These are phyloP conservation scores for Osedax fenrisi DNA, from an alignment of 2,888 invertebrate genomes.

Conservation along the genomic window DNA sequence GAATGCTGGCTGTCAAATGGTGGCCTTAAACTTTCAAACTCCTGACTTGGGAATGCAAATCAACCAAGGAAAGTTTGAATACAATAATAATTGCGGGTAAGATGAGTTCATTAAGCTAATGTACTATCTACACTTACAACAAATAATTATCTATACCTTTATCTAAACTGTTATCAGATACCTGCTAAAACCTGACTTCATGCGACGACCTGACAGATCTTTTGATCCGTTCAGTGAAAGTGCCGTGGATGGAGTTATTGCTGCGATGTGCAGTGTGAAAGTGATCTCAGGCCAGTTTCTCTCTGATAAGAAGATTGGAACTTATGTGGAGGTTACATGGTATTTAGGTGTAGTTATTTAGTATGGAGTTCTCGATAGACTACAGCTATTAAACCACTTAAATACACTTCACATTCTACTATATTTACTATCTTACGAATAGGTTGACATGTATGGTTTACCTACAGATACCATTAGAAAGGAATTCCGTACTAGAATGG, in stretches of 20 bases:
- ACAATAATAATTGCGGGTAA: constrained; percentile 94
- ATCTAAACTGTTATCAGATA: no score
- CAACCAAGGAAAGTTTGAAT: constrained; percentile 99
- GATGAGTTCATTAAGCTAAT: no score
- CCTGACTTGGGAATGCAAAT: constrained; percentile 96
- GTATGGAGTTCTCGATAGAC: no score
- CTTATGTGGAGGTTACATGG: constrained; percentile 91
- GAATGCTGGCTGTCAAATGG: constrained; percentile 99
- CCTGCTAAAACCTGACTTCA: constrained; percentile 94
- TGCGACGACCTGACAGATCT: constrained; percentile 84
- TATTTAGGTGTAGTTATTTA: no score
- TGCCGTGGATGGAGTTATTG: constrained; percentile 97
- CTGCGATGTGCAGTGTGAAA: constrained; percentile 66
- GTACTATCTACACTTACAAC: no score
- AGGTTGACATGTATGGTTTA: constrained; percentile 80
- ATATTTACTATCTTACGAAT: no score
- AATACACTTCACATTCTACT: no score
- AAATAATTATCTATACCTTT: not conserved
- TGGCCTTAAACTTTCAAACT: constrained; percentile 97
- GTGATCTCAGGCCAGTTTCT: constrained; percentile 91
- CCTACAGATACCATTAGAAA: constrained; percentile 96
- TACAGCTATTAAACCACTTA: no score
- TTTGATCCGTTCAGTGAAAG: constrained; percentile 99
- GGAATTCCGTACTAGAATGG: constrained; percentile 87
- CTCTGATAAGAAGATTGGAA: constrained; percentile 94